These are phyloP conservation scores for Turnix velox DNA, from an alignment of 2,113 vertebrate species.

Conservation along the genomic window DNA sequence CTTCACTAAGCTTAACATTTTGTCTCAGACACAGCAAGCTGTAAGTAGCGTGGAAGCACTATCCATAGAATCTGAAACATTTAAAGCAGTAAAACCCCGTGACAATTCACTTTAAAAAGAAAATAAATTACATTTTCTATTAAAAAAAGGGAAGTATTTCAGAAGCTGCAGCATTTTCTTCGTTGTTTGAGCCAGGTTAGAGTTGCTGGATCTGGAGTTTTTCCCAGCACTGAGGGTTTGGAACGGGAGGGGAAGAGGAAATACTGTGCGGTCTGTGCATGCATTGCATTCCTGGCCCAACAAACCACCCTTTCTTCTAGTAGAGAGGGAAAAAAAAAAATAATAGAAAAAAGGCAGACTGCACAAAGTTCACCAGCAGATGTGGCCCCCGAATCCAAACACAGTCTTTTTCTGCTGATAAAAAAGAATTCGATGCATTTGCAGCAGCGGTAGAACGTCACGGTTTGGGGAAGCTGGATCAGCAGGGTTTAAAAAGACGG, in stretches of 20 bases:
- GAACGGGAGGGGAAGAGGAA: slow-evolving; percentile 75
- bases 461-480: background rate
- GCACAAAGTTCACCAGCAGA: slow-evolving; percentile 61
- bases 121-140: fast-evolving
- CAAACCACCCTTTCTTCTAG: slow-evolving; percentile 64
- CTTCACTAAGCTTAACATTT: background rate
- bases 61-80: background rate
- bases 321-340: background rate
- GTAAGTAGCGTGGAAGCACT: background rate
- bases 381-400: slow-evolving; percentile 4
- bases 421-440: background rate
- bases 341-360: background rate
- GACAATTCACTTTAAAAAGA: background rate
- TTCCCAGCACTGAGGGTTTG: slow-evolving; percentile 75
- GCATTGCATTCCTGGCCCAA: slow-evolving; percentile 76
- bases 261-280: slow-evolving; percentile 70
- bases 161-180: slow-evolving; percentile 23
- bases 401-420: background rate
- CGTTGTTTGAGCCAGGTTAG: background rate
- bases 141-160: background rate
- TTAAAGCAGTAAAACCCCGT: fast-evolving
- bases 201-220: slow-evolving; percentile 55
- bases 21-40: background rate
- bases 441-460: background rate
- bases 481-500: background rate